A percentile compares a stretch with the other conserved stretches of the same genome.
phyloP scores from a whole-genome alignment of 2,797 vertebrate genomes.

The Bothrops alternatus region DNA sequence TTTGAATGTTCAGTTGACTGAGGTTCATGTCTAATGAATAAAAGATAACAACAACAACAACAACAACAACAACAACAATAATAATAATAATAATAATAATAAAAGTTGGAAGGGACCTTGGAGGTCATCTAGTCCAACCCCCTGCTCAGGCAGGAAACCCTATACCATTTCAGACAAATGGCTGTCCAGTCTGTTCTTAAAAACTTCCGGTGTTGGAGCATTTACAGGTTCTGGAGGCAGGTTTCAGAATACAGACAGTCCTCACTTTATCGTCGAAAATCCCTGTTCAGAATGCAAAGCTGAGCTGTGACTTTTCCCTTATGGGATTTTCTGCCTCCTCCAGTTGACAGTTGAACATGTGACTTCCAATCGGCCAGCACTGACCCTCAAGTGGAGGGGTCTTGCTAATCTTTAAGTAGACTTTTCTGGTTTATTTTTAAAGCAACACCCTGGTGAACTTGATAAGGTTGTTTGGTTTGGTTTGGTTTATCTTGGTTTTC shows the following conservation, averaged over 20 bases:
- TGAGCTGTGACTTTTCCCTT: background rate
- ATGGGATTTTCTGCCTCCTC: background rate
- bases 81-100: too few relatives aligned
- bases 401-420: background rate
- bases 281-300: background rate
- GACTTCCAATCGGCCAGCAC: background rate
- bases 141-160: too few relatives aligned
- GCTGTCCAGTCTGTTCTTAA: too few relatives aligned
- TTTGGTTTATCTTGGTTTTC: background rate
- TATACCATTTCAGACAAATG: too few relatives aligned
- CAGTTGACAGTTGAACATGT: background rate
- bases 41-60: too few relatives aligned
- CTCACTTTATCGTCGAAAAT: background rate
- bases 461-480: background rate
- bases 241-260: background rate
- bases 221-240: too few relatives aligned
- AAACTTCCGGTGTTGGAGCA: too few relatives aligned
- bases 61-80: too few relatives aligned
- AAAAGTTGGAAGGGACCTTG: too few relatives aligned
- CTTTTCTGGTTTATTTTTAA: background rate
- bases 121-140: too few relatives aligned
- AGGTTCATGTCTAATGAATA: too few relatives aligned
- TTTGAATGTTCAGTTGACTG: too few relatives aligned
- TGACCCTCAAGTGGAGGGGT: background rate
- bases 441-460: background rate